phyloP scores from a whole-genome alignment of 1,140 invertebrate species.

The Orius laevigatus region DNA sequence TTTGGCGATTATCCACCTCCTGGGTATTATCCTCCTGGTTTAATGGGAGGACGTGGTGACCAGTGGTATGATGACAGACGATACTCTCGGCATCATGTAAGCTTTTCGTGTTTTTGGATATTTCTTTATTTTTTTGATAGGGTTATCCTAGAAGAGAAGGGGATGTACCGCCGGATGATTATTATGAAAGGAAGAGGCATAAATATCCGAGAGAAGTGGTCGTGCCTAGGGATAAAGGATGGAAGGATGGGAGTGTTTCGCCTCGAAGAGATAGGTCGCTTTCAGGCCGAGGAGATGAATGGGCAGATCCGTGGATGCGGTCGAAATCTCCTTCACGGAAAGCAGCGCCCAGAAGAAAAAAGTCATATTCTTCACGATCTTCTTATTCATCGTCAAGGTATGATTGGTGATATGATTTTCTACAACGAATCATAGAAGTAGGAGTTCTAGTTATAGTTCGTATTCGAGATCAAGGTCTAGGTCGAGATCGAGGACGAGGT shows the following conservation, averaged over 20 bases:
- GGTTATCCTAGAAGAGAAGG: background rate
- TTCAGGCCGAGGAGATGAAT: conserved; percentile 53
- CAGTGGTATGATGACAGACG: conserved; percentile 10
- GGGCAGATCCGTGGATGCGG: conserved; percentile 86
- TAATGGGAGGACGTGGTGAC: conserved; percentile 12
- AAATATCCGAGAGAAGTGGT: conserved; percentile 22
- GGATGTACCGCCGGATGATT: conserved; percentile 4
- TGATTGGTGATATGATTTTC: conserved; percentile 4
- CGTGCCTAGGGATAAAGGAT: background rate
- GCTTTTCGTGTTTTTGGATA: conserved; percentile 4
- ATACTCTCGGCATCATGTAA: background rate
- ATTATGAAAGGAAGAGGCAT: conserved; percentile 32
- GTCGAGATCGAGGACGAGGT: conserved; percentile 21
- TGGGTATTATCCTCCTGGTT: conserved; percentile 5
- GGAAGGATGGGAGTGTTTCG: background rate
- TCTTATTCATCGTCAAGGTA: conserved; percentile 57
- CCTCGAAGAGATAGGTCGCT: background rate
- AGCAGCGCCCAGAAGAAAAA: conserved; percentile 28
- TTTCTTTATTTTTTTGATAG: background rate
- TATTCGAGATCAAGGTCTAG: conserved; percentile 26
- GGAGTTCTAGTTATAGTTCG: conserved; percentile 34
- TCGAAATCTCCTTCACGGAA: conserved; percentile 44
- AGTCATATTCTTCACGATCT: conserved; percentile 51
- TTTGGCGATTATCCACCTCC: conserved; percentile 18
- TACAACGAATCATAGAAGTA: conserved; percentile 22